Evolutionary conservation across 2,113 vertebrate genomes (phyloP).

Genomic region (Sturnus vulgaris): DNA sequence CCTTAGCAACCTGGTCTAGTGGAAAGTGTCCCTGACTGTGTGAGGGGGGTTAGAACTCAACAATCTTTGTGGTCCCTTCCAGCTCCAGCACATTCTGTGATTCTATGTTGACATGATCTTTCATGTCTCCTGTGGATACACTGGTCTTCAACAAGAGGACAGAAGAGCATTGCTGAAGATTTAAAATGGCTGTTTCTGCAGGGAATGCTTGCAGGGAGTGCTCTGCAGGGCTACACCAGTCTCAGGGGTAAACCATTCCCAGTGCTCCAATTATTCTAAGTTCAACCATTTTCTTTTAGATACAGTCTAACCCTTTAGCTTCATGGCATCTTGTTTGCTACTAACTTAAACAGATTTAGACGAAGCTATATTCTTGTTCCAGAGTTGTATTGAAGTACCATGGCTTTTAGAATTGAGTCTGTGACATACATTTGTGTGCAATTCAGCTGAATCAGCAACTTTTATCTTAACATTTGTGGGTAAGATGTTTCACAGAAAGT

Average conservation of each 20-base stretch:
- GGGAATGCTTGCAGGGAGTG: neutral
- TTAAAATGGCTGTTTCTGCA: neutral
- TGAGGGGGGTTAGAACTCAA: neutral
- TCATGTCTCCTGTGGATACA: neutral
- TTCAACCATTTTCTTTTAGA: neutral
- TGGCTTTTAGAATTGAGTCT: neutral
- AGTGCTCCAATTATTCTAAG: neutral
- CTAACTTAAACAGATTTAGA: neutral
- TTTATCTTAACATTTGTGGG: neutral
- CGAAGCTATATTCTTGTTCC: neutral
- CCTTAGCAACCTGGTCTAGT: neutral
- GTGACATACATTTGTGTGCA: neutral
- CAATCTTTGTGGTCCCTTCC: neutral
- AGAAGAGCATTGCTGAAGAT: neutral
- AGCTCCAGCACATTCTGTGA: neutral
- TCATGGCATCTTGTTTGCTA: neutral
- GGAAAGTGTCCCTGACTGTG: neutral
- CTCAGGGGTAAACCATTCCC: neutral
- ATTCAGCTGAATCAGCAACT: neutral
- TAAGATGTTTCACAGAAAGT: neutral
- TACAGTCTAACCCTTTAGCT: neutral
- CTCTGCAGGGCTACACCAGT: neutral
- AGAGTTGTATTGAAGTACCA: neutral
- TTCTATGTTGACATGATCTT: accelerated
- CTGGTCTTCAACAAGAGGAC: neutral